Conservation (phyloP, 2,888 invertebrate species). For the Melieria crassipennis region DNA sequence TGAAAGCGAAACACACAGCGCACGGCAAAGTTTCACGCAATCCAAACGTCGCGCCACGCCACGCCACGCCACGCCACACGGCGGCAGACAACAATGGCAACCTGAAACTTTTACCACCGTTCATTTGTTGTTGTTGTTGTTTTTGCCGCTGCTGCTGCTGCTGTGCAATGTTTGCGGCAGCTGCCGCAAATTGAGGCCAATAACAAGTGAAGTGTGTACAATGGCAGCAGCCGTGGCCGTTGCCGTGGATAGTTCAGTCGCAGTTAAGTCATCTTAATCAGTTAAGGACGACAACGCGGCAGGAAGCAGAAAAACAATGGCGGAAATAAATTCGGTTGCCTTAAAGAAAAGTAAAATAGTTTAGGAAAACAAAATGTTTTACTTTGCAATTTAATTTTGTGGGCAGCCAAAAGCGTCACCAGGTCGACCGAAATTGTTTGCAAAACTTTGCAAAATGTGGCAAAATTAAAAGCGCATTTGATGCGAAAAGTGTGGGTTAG, state of each 20-base stretch:
- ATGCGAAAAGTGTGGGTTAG: too few species aligned
- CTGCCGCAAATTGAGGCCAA: slow-evolving; percentile 11
- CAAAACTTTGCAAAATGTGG: too few species aligned
- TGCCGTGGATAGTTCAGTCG: neutral
- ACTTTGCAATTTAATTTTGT: too few species aligned
- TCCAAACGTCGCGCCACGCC: neutral
- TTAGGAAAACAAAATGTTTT: too few species aligned
- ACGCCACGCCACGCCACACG: neutral
- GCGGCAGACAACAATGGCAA: neutral
- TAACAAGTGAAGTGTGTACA: neutral
- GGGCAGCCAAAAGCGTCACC: too few species aligned
- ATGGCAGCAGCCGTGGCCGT: neutral
- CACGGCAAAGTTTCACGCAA: neutral
- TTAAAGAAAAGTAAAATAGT: too few species aligned
- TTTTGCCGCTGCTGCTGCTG: neutral
- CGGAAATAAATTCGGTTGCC: too few species aligned
- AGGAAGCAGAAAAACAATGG: too few species aligned
- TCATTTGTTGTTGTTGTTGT: neutral
- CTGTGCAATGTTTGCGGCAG: slow-evolving; percentile 1
- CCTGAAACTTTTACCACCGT: slow-evolving; percentile 1
- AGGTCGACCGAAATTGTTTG: too few species aligned
- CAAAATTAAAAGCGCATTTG: too few species aligned
- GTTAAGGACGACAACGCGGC: neutral
- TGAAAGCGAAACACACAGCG: neutral
- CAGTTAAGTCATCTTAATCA: slow-evolving; percentile 5